Evolutionary conservation across 2,888 invertebrate genomes (phyloP).

Genomic region (Antheraea assamensis): DNA sequence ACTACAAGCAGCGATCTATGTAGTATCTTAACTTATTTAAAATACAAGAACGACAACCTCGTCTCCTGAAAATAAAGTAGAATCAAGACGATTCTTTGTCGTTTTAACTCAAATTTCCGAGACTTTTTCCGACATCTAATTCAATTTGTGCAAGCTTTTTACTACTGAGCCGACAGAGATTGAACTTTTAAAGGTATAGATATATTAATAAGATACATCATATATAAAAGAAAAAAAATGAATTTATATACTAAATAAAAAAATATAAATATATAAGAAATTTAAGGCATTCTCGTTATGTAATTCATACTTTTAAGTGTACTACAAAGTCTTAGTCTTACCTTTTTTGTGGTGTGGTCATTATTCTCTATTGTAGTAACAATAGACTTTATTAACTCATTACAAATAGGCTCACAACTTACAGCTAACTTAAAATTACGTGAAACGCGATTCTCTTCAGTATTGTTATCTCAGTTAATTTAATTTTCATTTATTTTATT

Average conservation of each 20-base stretch:
- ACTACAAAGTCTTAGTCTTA: too few relatives aligned
- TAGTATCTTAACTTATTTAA: background rate
- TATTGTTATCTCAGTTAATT: too few relatives aligned
- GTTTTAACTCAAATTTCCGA: slow-evolving; percentile 23
- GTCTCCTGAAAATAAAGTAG: slow-evolving; percentile 1
- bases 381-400: too few relatives aligned
- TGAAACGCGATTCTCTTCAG: too few relatives aligned
- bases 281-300: too few relatives aligned
- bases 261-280: too few relatives aligned
- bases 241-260: background rate
- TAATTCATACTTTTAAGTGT: too few relatives aligned
- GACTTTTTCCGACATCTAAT: slow-evolving; percentile 44
- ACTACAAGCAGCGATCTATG: background rate
- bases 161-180: slow-evolving; percentile 25
- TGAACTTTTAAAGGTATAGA: background rate
- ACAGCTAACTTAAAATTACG: too few relatives aligned
- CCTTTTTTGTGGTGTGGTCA: too few relatives aligned
- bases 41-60: slow-evolving; percentile 11
- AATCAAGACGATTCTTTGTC: slow-evolving; percentile 18
- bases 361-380: too few relatives aligned
- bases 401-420: too few relatives aligned
- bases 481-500: too few relatives aligned
- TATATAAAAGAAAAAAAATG: background rate
- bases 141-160: slow-evolving; percentile 52
- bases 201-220: slow-evolving; percentile 1